Evolutionary conservation across 2,113 vertebrate genomes (phyloP), one percentile per base, ranked within the genome.

Genomic region (Dipodomys spectabilis): DNA sequence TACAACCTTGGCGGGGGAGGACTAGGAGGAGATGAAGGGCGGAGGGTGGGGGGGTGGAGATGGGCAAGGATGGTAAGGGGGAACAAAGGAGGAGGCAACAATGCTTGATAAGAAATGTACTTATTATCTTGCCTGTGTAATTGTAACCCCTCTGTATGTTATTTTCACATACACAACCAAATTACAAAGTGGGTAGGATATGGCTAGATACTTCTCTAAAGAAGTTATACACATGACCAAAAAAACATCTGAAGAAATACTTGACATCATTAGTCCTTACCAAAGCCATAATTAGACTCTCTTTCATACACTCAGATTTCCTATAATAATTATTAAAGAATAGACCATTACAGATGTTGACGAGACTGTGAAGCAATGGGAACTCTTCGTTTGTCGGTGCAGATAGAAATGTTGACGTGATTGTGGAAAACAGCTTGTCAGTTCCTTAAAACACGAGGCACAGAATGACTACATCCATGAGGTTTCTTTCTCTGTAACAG

Each of bases 151-250:
- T 39, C 39, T 39, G 39, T 39, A 39, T 6, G 39, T 39, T 39
- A 39, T 39, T 39, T 39, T 39, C 5, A 39, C 39, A 39, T 5
- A 39, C 5, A 39, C 39, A 39, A 39, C 39, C 39, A 39, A 39
- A 19, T 94, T 94, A 69, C 53, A 85, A 75, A 85, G 49, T 35
- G 23, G 23, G 78, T 85, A 88, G 12, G 44, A 32, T 86, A 22
- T 89, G 23, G 85, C 68, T 44, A 67, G 75, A 60, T 45, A 85
- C 77, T 78, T 88, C 28, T 92, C 9, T 82, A 65, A 82, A 69
- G 67, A 93, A 53, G 23, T 57, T 57, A 57, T 30, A 23, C 15
- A 77, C 64, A 85, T 71, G 27, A 19, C 6, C 44, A 85, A 30
- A 32, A 68, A 60, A 16, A 25, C 35, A 49, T 20, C 67, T 44